These are phyloP conservation scores for Cotesia chilonis DNA, from an alignment of 1,140 invertebrate species.

Conservation along the genomic window DNA sequence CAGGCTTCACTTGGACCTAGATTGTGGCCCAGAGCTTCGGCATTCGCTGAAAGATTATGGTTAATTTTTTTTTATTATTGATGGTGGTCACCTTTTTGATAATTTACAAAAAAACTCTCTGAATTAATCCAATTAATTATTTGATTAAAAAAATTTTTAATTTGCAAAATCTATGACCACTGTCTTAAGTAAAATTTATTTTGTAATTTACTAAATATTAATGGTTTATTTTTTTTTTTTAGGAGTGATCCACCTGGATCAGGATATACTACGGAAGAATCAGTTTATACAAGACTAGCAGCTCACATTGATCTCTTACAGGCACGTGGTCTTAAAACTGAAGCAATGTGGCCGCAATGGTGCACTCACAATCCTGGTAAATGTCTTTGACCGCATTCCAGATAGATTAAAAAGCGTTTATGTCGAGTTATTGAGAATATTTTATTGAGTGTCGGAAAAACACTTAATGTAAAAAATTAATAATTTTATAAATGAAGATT, in stretches of 20 bases:
- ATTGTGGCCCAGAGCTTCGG: slow-evolving; percentile 76
- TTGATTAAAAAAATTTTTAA: too few species aligned
- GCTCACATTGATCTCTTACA: slow-evolving; percentile 72
- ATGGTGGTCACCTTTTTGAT: neutral
- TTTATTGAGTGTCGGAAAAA: slow-evolving; percentile 5
- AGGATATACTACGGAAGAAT: slow-evolving; percentile 62
- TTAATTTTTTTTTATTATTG: slow-evolving; percentile 38
- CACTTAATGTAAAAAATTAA: slow-evolving; percentile 19
- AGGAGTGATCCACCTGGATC: slow-evolving; percentile 59
- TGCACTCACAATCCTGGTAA: slow-evolving; percentile 78
- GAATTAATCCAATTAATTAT: too few species aligned
- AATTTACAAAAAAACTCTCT: neutral
- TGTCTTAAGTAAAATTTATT: neutral
- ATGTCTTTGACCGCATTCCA: slow-evolving; percentile 69
- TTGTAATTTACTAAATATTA: slow-evolving; percentile 1
- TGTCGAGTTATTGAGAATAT: slow-evolving; percentile 2
- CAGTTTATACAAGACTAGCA: slow-evolving; percentile 74
- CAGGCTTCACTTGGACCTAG: slow-evolving; percentile 71
- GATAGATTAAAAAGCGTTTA: slow-evolving; percentile 29
- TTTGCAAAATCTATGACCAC: too few species aligned
- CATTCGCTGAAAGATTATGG: slow-evolving; percentile 73
- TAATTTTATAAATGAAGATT: neutral
- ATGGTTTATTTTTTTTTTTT: slow-evolving; percentile 21
- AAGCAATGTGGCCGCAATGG: slow-evolving; percentile 79
- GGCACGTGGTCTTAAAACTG: slow-evolving; percentile 71